phyloP scores from a whole-genome alignment of 1,140 invertebrate genomes.

The Drosophila pruinosa region DNA sequence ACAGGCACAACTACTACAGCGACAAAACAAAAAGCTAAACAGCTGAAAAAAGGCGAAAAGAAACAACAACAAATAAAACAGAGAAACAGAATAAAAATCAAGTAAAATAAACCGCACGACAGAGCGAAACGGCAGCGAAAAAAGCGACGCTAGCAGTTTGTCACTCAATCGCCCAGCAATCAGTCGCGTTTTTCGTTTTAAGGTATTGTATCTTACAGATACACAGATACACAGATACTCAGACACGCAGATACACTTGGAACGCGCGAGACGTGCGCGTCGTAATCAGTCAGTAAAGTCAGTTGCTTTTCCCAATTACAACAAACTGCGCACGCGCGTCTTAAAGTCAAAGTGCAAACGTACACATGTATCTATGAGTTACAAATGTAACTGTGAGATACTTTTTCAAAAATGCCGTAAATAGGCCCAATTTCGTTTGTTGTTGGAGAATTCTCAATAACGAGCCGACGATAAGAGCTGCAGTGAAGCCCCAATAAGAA shows the following conservation, averaged over 20 bases:
- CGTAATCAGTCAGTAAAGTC: constrained; percentile 20
- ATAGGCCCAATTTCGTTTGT: background rate
- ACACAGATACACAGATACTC: constrained; percentile 13
- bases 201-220: constrained; percentile 53
- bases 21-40: constrained; percentile 24
- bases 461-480: background rate
- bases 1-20: constrained; percentile 27
- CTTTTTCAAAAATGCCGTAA: background rate
- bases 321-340: constrained; percentile 53
- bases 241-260: constrained; percentile 4
- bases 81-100: constrained; percentile 28
- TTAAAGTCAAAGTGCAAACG: constrained; percentile 39
- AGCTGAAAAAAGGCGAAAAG: constrained; percentile 16
- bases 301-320: constrained; percentile 19
- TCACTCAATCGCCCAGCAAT: constrained; percentile 77
- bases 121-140: constrained; percentile 60
- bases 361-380: constrained; percentile 40
- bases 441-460: constrained; percentile 10
- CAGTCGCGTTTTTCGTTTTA: constrained; percentile 51
- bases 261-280: constrained; percentile 24
- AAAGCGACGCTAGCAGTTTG: constrained; percentile 72
- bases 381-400: constrained; percentile 32
- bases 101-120: constrained; percentile 70
- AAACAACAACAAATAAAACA: constrained; percentile 1
- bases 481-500: background rate